Conservation (phyloP, 2,888 invertebrate species). For the Pseudoips prasinana region DNA sequence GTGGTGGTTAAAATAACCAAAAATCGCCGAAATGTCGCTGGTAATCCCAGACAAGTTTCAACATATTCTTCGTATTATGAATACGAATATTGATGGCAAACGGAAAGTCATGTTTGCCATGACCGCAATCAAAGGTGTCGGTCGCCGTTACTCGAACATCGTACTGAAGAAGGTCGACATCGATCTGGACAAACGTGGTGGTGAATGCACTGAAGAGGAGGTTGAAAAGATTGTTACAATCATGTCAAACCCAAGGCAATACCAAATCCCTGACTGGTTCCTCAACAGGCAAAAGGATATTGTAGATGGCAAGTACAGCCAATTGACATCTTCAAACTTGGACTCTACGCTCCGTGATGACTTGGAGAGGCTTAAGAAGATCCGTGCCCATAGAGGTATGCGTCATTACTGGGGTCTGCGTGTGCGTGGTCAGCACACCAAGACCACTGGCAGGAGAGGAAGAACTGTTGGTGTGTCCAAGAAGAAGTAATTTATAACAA, state of each 20-base stretch:
- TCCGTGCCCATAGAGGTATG: slow-evolving; percentile 98
- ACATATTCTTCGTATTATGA: slow-evolving; percentile 99
- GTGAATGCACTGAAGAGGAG: slow-evolving; percentile 99
- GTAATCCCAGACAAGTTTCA: slow-evolving; percentile 99
- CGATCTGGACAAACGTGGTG: slow-evolving; percentile 98
- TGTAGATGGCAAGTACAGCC: slow-evolving; percentile 98
- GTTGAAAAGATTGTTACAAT: slow-evolving; percentile 99
- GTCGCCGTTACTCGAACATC: slow-evolving; percentile 97
- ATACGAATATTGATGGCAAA: slow-evolving; percentile 99
- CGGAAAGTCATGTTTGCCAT: slow-evolving; percentile 99
- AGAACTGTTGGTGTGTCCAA: slow-evolving; percentile 99
- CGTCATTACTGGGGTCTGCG: slow-evolving; percentile 99
- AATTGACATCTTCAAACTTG: slow-evolving; percentile 95
- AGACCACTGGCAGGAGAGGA: slow-evolving; percentile 99
- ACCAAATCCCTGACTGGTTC: slow-evolving; percentile 99
- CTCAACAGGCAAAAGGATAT: slow-evolving; percentile 99
- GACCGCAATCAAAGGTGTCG: slow-evolving; percentile 99
- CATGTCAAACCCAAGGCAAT: slow-evolving; percentile 98
- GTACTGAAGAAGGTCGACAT: slow-evolving; percentile 99
- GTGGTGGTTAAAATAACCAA: slow-evolving; percentile 44
- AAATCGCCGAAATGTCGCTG: slow-evolving; percentile 86
- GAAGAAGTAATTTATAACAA: slow-evolving; percentile 94
- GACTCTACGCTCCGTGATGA: slow-evolving; percentile 99
- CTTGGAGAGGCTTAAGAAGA: slow-evolving; percentile 99
- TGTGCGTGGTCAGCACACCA: slow-evolving; percentile 99